These are phyloP conservation scores for Plectropomus leopardus DNA, from an alignment of 2,113 vertebrate genomes.

Conservation along the genomic window DNA sequence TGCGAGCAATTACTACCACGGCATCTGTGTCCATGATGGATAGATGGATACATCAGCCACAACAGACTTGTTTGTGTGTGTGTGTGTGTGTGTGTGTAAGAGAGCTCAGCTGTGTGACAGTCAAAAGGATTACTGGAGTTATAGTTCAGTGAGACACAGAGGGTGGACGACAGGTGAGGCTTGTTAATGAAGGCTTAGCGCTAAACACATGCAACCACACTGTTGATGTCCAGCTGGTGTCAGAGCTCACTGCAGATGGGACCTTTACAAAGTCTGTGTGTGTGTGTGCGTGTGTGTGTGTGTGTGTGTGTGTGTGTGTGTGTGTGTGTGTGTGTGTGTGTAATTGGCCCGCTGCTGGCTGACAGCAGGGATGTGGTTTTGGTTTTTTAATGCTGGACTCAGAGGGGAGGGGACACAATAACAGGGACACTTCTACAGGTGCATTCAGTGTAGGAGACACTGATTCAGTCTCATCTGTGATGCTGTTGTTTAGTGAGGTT, in stretches of 20 bases:
- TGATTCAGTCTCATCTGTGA: background rate
- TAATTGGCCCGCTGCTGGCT: constrained; percentile 4
- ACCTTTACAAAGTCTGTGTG: background rate
- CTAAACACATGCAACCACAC: constrained; percentile 17
- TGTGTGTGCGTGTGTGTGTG: constrained; percentile 1
- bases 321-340: too few relatives aligned
- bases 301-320: constrained; percentile 15
- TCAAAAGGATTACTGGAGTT: constrained; percentile 53
- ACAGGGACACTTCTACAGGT: background rate
- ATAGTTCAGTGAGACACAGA: constrained; percentile 50
- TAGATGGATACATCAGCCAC: background rate
- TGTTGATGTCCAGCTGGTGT: constrained; percentile 55
- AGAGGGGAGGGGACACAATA: background rate
- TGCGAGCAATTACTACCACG: background rate
- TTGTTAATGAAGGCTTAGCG: constrained; percentile 60
- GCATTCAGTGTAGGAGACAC: background rate
- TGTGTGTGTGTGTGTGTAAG: constrained; percentile 11
- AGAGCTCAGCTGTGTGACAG: constrained; percentile 56
- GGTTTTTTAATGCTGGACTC: constrained; percentile 10
- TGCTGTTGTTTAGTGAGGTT: background rate
- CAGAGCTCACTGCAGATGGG: constrained; percentile 47
- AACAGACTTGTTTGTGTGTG: constrained; percentile 5
- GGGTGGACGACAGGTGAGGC: constrained; percentile 63
- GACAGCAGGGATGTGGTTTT: constrained; percentile 7
- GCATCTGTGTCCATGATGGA: background rate